Evolutionary conservation across 2,797 vertebrate species (phyloP), one percentile per base, ranked within the genome.

Genomic region (Alfaro cultratus): DNA sequence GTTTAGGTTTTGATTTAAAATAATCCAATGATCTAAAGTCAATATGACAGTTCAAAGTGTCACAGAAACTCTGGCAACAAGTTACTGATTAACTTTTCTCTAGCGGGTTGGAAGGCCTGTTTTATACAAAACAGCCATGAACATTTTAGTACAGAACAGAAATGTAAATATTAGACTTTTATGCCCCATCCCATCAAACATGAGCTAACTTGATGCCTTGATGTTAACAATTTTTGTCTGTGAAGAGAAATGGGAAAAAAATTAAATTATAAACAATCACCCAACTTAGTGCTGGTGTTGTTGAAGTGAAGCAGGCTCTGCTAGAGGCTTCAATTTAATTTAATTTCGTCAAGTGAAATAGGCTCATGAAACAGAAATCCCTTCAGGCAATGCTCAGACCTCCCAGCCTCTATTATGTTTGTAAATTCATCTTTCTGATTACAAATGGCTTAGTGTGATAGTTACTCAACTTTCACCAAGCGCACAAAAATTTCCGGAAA

Each of bases 1-100:
- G 49, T 74, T 79, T 71, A 34, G 15, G 16, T 60, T 78, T 70
- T 51, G 34, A 46, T 36, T 71, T n/a, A 16, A 71, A 71, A 46
- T 71, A 71, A 71, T 71, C 68, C 10, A 29, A 72, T 72, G 26
- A 46, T 72, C 43, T 72, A 72, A 72, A 72, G 68, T 46, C 68
- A 46, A 72, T 45, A 72, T 4, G 2, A 36, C 4, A 57, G 29
- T 76, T 73, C 8, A 70, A 71, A 39, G 53, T 29, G 53, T 46
- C 39, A 39, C 31, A 49, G 31, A 62, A 18, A 39, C 64, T 49
- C n/a, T 47, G 8, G 5, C 21, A 62, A 29, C 68, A 72, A 15
- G 68, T 72, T 26, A 72, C 68, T 72, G 13, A 72, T 46, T 72
- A 72, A 72, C 68, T 71, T 71, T 71, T 45, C 5, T 16, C n/a